Evolutionary conservation across 2,888 invertebrate species (phyloP).

Genomic region (Tenthredo livida): DNA sequence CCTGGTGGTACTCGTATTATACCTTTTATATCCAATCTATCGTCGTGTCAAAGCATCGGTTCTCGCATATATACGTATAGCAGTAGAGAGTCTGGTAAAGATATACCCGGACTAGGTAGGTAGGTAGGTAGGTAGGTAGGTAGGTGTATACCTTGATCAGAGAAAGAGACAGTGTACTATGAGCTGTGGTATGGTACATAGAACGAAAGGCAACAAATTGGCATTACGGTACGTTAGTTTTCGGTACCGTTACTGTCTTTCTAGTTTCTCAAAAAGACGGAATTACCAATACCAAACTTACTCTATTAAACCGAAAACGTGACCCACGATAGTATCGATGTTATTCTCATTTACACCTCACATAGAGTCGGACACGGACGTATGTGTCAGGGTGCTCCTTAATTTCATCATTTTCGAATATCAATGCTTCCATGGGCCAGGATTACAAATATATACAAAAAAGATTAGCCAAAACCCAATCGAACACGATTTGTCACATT

Average conservation of each 20-base stretch:
- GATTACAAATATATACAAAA: no score
- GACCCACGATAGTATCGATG: neutral
- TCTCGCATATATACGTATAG: slow-evolving; percentile 46
- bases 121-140: slow-evolving; percentile 16
- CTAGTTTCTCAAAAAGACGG: slow-evolving; percentile 48
- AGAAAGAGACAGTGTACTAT: neutral
- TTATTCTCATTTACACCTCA: neutral
- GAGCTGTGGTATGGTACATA: neutral
- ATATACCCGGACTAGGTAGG: slow-evolving; percentile 5
- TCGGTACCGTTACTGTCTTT: slow-evolving; percentile 63
- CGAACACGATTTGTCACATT: no score
- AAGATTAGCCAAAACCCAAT: no score
- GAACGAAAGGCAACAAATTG: slow-evolving; percentile 63
- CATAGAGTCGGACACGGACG: neutral
- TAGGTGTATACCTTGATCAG: neutral
- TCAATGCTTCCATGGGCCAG: no score
- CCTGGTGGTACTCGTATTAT: slow-evolving; percentile 42
- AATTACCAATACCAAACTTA: slow-evolving; percentile 12
- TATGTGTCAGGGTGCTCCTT: no score
- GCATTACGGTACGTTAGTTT: slow-evolving; percentile 65
- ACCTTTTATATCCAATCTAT: slow-evolving; percentile 65
- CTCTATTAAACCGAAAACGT: neutral
- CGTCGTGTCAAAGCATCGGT: slow-evolving; percentile 57
- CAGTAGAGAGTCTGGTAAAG: neutral
- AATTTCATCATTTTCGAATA: no score